Evolutionary conservation across 2,888 invertebrate genomes (phyloP), one percentile per base, ranked within the genome.

Genomic region (Rutpela maculata): DNA sequence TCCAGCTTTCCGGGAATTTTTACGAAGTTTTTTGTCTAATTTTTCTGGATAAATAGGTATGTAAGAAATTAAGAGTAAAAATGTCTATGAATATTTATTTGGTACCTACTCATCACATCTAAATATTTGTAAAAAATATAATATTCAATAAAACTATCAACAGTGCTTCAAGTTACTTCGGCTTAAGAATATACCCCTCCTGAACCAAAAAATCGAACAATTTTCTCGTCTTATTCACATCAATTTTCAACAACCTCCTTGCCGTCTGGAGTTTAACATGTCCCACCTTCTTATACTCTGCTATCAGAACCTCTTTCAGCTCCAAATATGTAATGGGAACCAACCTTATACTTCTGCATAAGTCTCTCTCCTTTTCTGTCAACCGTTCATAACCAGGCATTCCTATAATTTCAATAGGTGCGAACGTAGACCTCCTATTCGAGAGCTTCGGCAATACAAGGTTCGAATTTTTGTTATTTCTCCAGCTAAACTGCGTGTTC

Each of bases 171-270:
- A 4, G 31, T 35, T 65, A 60, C 19, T 70, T 60, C 38, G 93
- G 92, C 88, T 93, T 93, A 88, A 91, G 92, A 80, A 96, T 93
- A 87, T 93, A 94, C 38, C 95, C 95, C 87, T 95, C 93, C 84
- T 92, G 90, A 74, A 94, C 90, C 35, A 97, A 91, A 89, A 95
- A 93, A 90, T 96, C 95, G 90, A 95, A 96, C 85, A 98, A 93
- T 89, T 96, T 96, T 80, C 97, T 93, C 0, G 98, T 98, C 89
- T 96, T 96, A 89, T 97, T 97, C 1, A 98, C 98, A 91, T 98
- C 98, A 83, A 98, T 98, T 90, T 97, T 98, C 56, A 98, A 92
- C 62, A 97, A 91, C 60, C 92, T 92, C 70, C 98, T 91, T 0
- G 98, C 98, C 87, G 96, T 96, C 1, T 96, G 93, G 78, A 98